Percentiles rank a stretch among this genome's conserved stretches.
These are phyloP conservation scores for Cyclophora albipunctata DNA, from an alignment of 2,888 invertebrate species.

Conservation along the genomic window DNA sequence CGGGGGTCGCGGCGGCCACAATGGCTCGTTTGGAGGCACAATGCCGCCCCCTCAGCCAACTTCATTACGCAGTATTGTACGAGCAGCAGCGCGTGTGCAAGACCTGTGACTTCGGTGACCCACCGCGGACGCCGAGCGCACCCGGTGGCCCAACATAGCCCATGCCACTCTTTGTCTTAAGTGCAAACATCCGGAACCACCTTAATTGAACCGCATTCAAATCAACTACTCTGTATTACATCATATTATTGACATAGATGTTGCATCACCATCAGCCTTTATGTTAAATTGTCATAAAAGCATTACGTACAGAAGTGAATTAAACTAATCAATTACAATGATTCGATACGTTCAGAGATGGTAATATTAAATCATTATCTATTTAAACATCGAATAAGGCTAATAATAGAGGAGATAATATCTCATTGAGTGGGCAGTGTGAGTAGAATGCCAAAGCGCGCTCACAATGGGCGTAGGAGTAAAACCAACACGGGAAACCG, in stretches of 20 bases:
- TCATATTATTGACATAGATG: background rate
- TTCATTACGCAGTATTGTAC: conserved; percentile 74
- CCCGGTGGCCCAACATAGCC: conserved; percentile 43
- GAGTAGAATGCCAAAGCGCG: conserved; percentile 48
- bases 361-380: conserved; percentile 51
- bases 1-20: conserved; percentile 57
- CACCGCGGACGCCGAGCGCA: conserved; percentile 34
- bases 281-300: too few relatives aligned
- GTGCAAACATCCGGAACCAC: conserved; percentile 23
- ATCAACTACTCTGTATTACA: background rate
- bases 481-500: conserved; percentile 44
- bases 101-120: conserved; percentile 47
- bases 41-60: conserved; percentile 70
- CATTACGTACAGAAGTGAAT: conserved; percentile 20
- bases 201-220: conserved; percentile 14
- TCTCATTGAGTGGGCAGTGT: conserved; percentile 44
- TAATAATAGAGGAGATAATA: conserved; percentile 61
- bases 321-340: conserved; percentile 53
- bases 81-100: conserved; percentile 37
- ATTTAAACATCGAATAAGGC: conserved; percentile 48
- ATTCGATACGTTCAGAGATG: conserved; percentile 31
- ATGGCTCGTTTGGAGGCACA: conserved; percentile 67
- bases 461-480: conserved; percentile 70
- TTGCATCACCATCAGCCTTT: too few relatives aligned
- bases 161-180: conserved; percentile 37